Conservation (phyloP, 2,113 vertebrate species). For the Melanerpes aurifrons region DNA sequence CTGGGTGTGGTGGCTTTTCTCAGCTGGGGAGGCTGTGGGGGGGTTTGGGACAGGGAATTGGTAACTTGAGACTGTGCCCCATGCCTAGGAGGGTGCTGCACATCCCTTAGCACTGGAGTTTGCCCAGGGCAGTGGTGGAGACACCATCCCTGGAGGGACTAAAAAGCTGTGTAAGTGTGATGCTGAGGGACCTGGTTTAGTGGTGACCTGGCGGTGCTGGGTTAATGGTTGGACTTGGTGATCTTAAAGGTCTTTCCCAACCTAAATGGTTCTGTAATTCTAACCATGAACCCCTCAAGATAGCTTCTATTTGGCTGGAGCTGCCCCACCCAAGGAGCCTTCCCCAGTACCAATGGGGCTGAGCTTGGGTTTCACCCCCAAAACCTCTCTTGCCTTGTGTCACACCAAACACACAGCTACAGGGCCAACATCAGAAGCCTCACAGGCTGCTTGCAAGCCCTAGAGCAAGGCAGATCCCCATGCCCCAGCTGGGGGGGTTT, state of each 20-base stretch:
- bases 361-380: not conserved
- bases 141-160: not conserved
- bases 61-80: not conserved
- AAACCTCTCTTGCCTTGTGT: not conserved
- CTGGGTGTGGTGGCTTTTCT: not conserved
- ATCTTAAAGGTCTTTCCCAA: not conserved
- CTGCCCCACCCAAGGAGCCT: not conserved
- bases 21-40: fast-evolving
- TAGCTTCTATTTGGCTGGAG: not conserved
- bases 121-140: not conserved
- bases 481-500: fast-evolving
- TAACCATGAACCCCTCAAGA: not conserved
- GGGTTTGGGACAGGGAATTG: not conserved
- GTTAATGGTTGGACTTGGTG: not conserved
- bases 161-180: not conserved
- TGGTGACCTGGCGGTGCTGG: not conserved
- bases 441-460: not conserved
- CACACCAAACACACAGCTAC: fast-evolving
- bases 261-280: not conserved
- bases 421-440: not conserved
- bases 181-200: not conserved
- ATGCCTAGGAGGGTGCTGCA: not conserved
- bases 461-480: not conserved
- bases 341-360: not conserved
- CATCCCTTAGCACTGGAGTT: fast-evolving